Conservation (phyloP, 2,888 invertebrate species). For the Lucinisca nassula region DNA sequence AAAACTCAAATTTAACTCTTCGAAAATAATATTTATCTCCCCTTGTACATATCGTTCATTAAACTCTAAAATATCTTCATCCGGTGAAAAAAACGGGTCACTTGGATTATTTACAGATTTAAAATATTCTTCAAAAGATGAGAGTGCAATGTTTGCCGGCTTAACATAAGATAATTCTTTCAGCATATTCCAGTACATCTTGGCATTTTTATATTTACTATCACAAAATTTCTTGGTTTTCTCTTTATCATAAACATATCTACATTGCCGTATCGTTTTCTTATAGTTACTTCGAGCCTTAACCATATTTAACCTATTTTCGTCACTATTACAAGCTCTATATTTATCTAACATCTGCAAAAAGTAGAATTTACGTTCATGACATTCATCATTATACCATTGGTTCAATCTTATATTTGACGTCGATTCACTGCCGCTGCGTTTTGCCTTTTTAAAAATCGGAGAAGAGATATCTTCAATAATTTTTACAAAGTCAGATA, state of each 20-base stretch:
- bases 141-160: background rate
- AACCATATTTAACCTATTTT: background rate
- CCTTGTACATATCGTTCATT: background rate
- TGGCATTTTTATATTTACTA: background rate
- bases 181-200: background rate
- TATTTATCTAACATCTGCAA: background rate
- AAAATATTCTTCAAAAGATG: conserved; percentile 11
- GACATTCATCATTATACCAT: conserved; percentile 3
- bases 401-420: background rate
- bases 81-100: background rate
- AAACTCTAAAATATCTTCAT: background rate
- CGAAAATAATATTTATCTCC: background rate
- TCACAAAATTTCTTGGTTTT: background rate
- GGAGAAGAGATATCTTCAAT: background rate
- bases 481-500: background rate
- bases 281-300: background rate
- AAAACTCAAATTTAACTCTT: background rate
- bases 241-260: background rate
- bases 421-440: too few relatives aligned
- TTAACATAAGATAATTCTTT: background rate
- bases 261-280: background rate
- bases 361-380: background rate
- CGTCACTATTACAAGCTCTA: background rate
- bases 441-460: background rate
- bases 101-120: background rate